Evolutionary conservation across 2,797 vertebrate genomes (phyloP).

Genomic region (Phalloptychus januarius): DNA sequence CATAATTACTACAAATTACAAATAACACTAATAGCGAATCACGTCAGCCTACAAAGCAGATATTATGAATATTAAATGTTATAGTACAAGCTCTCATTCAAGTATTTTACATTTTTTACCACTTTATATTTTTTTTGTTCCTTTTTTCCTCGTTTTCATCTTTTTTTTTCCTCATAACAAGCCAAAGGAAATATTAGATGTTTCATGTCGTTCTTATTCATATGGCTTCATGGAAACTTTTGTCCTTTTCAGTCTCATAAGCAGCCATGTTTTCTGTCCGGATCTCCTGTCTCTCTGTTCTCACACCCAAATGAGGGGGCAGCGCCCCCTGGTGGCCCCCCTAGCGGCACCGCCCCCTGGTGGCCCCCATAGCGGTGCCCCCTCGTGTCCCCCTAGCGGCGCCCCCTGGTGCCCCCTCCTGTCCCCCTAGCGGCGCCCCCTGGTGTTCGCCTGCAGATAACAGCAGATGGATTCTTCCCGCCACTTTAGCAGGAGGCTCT

Average conservation of each 20-base stretch:
- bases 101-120: constrained; percentile 97
- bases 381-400: constrained; percentile 27
- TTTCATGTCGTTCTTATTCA: constrained; percentile 81
- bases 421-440: constrained; percentile 29
- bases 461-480: constrained; percentile 26
- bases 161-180: constrained; percentile 82
- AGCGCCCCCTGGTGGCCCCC: constrained; percentile 39
- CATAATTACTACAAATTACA: constrained; percentile 99
- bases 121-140: constrained; percentile 83
- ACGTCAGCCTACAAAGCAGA: constrained; percentile 99
- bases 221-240: constrained; percentile 82
- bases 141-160: constrained; percentile 74
- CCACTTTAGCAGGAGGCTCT: constrained; percentile 47
- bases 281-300: constrained; percentile 27
- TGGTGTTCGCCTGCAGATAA: constrained; percentile 11
- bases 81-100: constrained; percentile 99
- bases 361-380: constrained; percentile 37
- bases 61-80: constrained; percentile 99
- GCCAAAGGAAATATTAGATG: constrained; percentile 88
- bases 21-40: constrained; percentile 99
- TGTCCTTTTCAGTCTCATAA: constrained; percentile 68
- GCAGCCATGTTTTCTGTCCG: constrained; percentile 55
- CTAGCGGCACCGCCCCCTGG: constrained; percentile 33
- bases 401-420: constrained; percentile 48
- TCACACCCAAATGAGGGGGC: constrained; percentile 15